Evolutionary conservation across 2,888 invertebrate genomes (phyloP).

Genomic region (Eurytoma californica): DNA sequence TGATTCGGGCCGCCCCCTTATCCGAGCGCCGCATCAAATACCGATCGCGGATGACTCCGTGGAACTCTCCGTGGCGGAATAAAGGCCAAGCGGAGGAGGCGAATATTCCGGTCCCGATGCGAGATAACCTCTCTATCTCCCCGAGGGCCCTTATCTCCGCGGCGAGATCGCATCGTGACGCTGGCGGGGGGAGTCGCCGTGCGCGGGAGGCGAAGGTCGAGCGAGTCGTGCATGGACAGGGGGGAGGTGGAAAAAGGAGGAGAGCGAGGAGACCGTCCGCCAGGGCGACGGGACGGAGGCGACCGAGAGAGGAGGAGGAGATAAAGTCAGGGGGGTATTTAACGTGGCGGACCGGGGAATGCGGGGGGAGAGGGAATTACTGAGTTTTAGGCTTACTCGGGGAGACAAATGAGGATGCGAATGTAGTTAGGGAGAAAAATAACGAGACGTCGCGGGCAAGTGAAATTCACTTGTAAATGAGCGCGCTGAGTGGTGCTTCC

Average conservation of each 20-base stretch:
- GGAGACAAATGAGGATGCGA: not conserved
- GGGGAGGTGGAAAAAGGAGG: not conserved
- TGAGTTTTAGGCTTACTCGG: not conserved
- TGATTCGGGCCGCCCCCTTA: slow-evolving; percentile 51
- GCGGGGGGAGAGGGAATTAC: slow-evolving; percentile 5
- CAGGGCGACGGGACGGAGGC: slow-evolving; percentile 1
- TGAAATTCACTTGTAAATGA: too few relatives aligned
- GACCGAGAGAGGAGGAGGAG: not conserved
- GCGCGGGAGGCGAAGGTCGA: not conserved
- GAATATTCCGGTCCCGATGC: slow-evolving; percentile 41
- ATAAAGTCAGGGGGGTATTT: slow-evolving; percentile 49
- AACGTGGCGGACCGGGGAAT: slow-evolving; percentile 14
- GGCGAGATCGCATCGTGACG: slow-evolving; percentile 53
- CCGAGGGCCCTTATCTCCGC: slow-evolving; percentile 38
- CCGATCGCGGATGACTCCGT: slow-evolving; percentile 53
- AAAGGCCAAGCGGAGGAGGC: slow-evolving; percentile 35
- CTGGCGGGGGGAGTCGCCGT: slow-evolving; percentile 29
- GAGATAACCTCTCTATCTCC: slow-evolving; percentile 58
- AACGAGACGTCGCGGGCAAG: too few relatives aligned
- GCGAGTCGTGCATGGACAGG: not conserved
- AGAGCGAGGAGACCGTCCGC: slow-evolving; percentile 26
- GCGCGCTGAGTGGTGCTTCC: too few relatives aligned
- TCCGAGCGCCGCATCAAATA: slow-evolving; percentile 55
- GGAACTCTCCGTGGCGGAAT: slow-evolving; percentile 40
- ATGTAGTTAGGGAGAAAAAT: slow-evolving; percentile 1